Conservation (phyloP, 2,888 invertebrate species). For the Dasypolia templi region DNA sequence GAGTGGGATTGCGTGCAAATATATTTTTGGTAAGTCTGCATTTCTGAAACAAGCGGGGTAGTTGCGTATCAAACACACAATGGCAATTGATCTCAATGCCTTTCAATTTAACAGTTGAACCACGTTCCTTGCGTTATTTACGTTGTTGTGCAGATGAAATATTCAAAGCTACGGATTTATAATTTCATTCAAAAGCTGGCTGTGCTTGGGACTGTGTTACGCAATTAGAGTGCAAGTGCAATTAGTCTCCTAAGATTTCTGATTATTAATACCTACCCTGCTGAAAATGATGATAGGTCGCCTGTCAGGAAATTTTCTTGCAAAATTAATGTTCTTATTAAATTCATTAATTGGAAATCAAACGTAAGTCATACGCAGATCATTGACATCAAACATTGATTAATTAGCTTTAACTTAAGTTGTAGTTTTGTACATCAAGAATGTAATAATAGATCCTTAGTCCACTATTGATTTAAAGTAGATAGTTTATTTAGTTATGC, state of each 20-base stretch:
- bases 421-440: background rate
- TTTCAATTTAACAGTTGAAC: no score
- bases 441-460: background rate
- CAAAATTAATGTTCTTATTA: conserved; percentile 3
- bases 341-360: background rate
- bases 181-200: no score
- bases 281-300: background rate
- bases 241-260: no score
- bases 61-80: no score
- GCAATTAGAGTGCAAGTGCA: no score
- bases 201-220: no score
- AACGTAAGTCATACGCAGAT: conserved; percentile 2
- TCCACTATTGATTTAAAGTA: background rate
- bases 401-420: conserved; percentile 2
- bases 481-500: background rate
- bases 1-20: background rate
- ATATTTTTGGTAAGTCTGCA: background rate
- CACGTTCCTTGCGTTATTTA: no score
- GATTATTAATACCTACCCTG: background rate
- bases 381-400: background rate
- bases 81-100: no score
- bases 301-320: background rate
- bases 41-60: background rate
- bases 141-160: no score
- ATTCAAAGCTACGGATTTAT: no score